Evolutionary conservation across 1,140 invertebrate species (phyloP), one percentile per base, ranked within the genome.

Genomic region (Drosophila baimaii): DNA sequence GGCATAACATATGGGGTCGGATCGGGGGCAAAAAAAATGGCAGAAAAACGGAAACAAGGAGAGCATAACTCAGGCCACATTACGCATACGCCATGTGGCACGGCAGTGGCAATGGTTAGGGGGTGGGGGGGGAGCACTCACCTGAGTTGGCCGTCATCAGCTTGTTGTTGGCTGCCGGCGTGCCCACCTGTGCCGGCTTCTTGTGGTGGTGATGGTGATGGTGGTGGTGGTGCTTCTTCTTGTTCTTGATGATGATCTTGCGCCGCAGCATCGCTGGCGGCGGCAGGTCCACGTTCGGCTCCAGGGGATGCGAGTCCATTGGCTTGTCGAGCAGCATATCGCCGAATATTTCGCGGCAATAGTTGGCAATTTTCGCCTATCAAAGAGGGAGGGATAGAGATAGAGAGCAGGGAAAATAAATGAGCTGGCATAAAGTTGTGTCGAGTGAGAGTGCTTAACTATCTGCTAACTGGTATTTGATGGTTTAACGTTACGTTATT

Each of bases 161-260:
- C 65, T 92, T 92, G 71, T 79, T 91, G 88, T 74, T 72, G 37
- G 71, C 80, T 58, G 66, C 73, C 57, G 81, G 76, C 49, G 85
- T 86, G 23, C 74, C 81, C 46, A 9, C 62, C 46, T 47, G 51
- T 0, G 74, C 5, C 7, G 82, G 82, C 68, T 92, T 92, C 79
- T 91, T 92, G 78, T 95, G 93, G 77, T 95, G 93, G 72, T 93
- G 94, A 74, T 94, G 92, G 77, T 93, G 94, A 79, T 96, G 95
- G 91, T 97, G 96, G 71, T 97, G 96, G 84, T 96, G 95, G 92
- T 98, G 97, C 92, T 98, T 98, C 93, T 99, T 99, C 93, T 99
- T 99, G 91, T 99, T 99, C 93, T 99, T 99, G 64, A 99, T 98
- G 57, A 99, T 97, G 65, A 99, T 99, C 93, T 98, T 99, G 62